phyloP scores from a whole-genome alignment of 2,113 vertebrate genomes.

The Fulica atra region DNA sequence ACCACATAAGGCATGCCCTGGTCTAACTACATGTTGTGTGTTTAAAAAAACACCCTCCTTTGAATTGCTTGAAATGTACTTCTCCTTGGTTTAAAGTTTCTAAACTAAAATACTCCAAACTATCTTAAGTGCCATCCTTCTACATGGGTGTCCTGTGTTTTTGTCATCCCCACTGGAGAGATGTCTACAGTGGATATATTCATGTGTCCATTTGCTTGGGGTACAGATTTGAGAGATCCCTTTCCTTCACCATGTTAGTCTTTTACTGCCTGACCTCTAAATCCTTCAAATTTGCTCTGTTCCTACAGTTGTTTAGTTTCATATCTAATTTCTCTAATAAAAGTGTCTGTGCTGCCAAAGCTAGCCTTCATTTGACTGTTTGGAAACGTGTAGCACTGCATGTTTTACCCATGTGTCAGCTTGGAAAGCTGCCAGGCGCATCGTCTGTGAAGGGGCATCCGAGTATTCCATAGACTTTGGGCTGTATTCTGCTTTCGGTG shows the following conservation, averaged over 20 bases:
- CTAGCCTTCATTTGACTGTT: background rate
- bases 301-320: background rate
- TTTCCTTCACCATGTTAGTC: background rate
- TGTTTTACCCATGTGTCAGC: slow-evolving; percentile 34
- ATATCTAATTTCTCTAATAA: background rate
- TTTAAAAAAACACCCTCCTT: background rate
- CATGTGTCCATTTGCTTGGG: background rate
- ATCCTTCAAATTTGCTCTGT: background rate
- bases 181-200: background rate
- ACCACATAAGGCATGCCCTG: background rate
- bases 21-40: background rate
- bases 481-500: background rate
- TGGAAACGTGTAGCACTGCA: background rate
- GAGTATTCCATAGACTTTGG: background rate
- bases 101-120: background rate
- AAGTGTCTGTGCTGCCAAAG: background rate
- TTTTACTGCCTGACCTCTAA: background rate
- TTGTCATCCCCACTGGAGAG: background rate
- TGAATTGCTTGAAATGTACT: background rate
- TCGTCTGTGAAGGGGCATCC: background rate
- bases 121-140: background rate
- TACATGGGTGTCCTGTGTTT: background rate
- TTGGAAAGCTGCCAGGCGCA: background rate
- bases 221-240: background rate
- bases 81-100: background rate